Base-by-base conservation (phyloP, 2,888 invertebrate genomes). In the Leptopilina drosophilae region DNA sequence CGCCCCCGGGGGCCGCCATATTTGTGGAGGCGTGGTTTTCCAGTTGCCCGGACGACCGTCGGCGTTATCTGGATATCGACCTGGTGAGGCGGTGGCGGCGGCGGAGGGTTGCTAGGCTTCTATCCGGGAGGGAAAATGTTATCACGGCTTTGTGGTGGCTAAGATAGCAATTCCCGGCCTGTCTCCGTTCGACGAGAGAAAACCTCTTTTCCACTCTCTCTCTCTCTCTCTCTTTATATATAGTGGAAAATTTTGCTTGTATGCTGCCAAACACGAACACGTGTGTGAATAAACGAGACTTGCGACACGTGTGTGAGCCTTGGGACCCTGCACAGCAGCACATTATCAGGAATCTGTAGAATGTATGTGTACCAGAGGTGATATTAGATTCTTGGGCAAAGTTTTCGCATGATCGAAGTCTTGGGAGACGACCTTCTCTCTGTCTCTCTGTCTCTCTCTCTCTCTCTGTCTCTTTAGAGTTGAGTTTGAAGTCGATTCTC, bases 121-220 rank as follows among this genome's bases (percentile, higher is more conserved):
- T 89, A 87, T 90, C 89, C 89, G 88, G 90, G 91, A 91, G 91
- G 90, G 90, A 91, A 91, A 91, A 91, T 91, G 90, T 91, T 91
- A 91, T 91, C 91, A 90, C 91, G 91, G 91, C 91, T 91, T 91
- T 91, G 91, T 91, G 91, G 91, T 90, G 90, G 89, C 91, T 91
- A 91, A 91, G 91, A 91, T 91, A 91, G 89, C 91, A 91, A 59
- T 80, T 76, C 80, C 80, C 78, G 77, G 78, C 77, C 77, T 80
- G 78, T 78, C 76, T 78, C 80, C 81, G 77, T 20, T 64, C 81
- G 76, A 78, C 77, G 80, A 65, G 77, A 65, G 33, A 33, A 33
- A 79, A 77, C 81, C 78, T 76, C 80, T 79, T 81, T 79, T 53
- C 26, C 53, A 20, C 20, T 53, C 14, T 46, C 46, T 46, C 46